Conservation (phyloP, 2,797 vertebrate species). For the Chaetophractus vellerosus region DNA sequence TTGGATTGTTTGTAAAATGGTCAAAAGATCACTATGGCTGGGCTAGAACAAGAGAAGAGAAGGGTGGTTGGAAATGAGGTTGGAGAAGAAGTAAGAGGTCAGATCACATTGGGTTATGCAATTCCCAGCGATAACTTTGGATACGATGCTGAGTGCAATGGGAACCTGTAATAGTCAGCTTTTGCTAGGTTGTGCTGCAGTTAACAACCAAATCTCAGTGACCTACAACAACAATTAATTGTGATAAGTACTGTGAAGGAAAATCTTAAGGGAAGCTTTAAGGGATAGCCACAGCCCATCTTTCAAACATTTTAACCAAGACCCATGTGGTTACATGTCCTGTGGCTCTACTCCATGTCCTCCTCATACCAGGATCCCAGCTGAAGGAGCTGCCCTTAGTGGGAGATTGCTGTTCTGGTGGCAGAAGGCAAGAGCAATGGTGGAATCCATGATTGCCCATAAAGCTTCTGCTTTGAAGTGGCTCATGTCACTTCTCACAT, state of each 20-base stretch:
- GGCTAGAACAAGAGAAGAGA: not conserved
- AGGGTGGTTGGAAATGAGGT: not conserved
- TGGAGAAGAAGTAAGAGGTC: not conserved
- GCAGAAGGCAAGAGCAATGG: not conserved
- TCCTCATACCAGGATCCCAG: not conserved
- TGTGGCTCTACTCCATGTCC: not conserved
- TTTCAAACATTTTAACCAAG: not conserved
- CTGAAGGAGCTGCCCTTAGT: not conserved
- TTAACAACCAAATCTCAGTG: not conserved
- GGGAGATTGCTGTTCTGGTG: not conserved
- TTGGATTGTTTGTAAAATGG: not conserved
- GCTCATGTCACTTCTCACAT: not conserved
- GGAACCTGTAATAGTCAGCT: not conserved
- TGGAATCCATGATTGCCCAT: not conserved
- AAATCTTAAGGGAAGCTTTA: not conserved
- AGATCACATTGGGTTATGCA: not conserved
- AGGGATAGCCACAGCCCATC: not conserved
- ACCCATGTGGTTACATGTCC: not conserved
- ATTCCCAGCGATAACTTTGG: not conserved
- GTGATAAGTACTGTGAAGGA: not conserved
- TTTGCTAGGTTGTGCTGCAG: constrained; percentile 3
- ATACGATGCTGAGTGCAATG: not conserved
- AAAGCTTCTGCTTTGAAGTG: not conserved
- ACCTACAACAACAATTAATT: not conserved
- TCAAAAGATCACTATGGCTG: not conserved